Base-by-base conservation (phyloP, 2,888 invertebrate genomes). In the Nephrotoma guestfalica region DNA sequence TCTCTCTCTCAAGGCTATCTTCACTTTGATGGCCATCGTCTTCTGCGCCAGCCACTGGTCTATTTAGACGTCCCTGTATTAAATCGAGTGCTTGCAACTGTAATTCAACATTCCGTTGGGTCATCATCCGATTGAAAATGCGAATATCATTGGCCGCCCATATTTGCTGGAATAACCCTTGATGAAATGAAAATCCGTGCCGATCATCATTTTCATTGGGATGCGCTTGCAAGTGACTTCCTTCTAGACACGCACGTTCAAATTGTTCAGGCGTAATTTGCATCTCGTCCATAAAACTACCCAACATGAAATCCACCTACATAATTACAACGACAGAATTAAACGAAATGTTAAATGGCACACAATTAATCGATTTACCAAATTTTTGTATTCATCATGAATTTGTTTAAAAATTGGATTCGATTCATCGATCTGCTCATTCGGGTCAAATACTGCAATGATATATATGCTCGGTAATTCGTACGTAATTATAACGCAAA, bases 141-240 rank as follows among this genome's bases (percentile, higher is more conserved):
- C 95, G 94, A 89, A 95, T 96, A 91, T 98, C 97, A 90, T 98
- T 97, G 0, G 97, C 97, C 0, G 98, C 97, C 96, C 97, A 96
- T 87, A 98, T 96, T 90, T 92, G 94, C 89, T 94, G 94, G 89
- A 94, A 94, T 4, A 94, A 91, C 13, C 94, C 92, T 87, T 93
- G 93, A 88, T 94, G 94, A 88, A 94, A 94, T 88, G 93, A 93
- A 13, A 94, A 92, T 0, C 93, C 93, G 87, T 93, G 91, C 15
- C 42, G 84, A 86, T 90, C 91, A 42, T 89, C 89, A 86, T 90
- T 89, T 87, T 90, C 90, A 87, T 93, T 91, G 2, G 92, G 93
- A 30, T 85, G 57, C 0, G 91, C 93, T 47, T 92, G 89, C 88
- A 93, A 92, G 87, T 89, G 89, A 0, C 91, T 89, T 0, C 92